phyloP scores from a whole-genome alignment of 2,888 invertebrate genomes.

The Atherix ibis region DNA sequence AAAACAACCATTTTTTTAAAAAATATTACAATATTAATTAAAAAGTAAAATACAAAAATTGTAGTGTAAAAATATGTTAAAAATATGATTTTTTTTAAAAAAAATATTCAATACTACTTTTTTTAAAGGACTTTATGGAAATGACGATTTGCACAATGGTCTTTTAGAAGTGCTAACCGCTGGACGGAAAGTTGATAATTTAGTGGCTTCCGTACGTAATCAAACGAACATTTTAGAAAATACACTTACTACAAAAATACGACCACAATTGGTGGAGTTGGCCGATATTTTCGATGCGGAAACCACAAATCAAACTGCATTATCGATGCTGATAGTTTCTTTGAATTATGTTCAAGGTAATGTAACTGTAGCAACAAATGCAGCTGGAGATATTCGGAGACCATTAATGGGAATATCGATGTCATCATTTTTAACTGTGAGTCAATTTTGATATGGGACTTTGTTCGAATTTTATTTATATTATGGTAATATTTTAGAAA shows the following conservation, averaged over 20 bases:
- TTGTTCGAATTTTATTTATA: no score
- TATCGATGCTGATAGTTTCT: conserved; percentile 52
- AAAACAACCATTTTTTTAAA: no score
- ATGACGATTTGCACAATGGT: conserved; percentile 87
- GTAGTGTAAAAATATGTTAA: no score
- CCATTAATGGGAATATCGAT: conserved; percentile 56
- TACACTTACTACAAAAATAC: conserved; percentile 52
- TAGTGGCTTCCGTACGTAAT: conserved; percentile 64
- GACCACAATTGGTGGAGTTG: conserved; percentile 52
- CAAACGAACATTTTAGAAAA: conserved; percentile 65
- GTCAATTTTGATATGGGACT: conserved; percentile 10
- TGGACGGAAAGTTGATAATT: conserved; percentile 63
- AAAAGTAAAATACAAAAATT: no score
- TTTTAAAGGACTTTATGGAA: conserved; percentile 60
- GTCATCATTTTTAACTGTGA: conserved; percentile 38
- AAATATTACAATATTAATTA: no score
- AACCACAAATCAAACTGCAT: conserved; percentile 59
- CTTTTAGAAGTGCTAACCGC: conserved; percentile 66
- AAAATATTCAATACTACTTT: no score
- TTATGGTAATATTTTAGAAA: conserved; percentile 32
- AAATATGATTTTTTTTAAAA: no score
- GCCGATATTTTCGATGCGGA: conserved; percentile 64
- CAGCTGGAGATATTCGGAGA: conserved; percentile 57
- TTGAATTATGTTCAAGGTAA: conserved; percentile 56
- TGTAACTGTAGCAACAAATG: conserved; percentile 56